Evolutionary conservation across 2,888 invertebrate genomes (phyloP).

Genomic region (Rhamphomyia laevipes): DNA sequence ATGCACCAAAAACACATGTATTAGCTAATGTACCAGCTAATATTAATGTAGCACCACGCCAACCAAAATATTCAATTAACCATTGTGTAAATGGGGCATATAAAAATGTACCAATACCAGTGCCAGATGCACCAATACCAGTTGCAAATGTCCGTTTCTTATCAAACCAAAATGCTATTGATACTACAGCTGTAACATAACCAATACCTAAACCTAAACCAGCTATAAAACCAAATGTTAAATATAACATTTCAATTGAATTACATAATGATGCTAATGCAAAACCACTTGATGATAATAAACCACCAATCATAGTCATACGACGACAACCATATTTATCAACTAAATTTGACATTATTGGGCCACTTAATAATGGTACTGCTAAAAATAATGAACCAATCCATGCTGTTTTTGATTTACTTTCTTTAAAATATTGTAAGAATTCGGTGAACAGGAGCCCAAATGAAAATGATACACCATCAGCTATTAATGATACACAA

Average conservation of each 20-base stretch:
- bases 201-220: slow-evolving; percentile 54
- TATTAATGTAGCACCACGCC: slow-evolving; percentile 70
- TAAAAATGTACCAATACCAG: slow-evolving; percentile 78
- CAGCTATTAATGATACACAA: slow-evolving; percentile 77
- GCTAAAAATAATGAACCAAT: slow-evolving; percentile 83
- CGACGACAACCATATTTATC: slow-evolving; percentile 75
- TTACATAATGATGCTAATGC: slow-evolving; percentile 58
- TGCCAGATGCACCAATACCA: slow-evolving; percentile 78
- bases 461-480: slow-evolving; percentile 88
- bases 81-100: slow-evolving; percentile 77
- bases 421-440: slow-evolving; percentile 64
- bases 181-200: slow-evolving; percentile 57
- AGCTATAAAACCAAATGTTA: slow-evolving; percentile 76
- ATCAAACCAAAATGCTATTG: slow-evolving; percentile 88
- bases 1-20: slow-evolving; percentile 71
- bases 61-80: slow-evolving; percentile 61
- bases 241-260: slow-evolving; percentile 64
- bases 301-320: slow-evolving; percentile 63
- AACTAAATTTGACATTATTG: slow-evolving; percentile 71
- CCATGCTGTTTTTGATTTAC: slow-evolving; percentile 78
- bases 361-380: slow-evolving; percentile 74
- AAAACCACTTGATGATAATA: slow-evolving; percentile 64
- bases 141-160: slow-evolving; percentile 76
- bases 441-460: slow-evolving; percentile 80
- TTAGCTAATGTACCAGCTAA: slow-evolving; percentile 76